Evolutionary conservation across 2,888 invertebrate genomes (phyloP), one percentile per base, ranked within the genome.

Genomic region (Dromius quadrimaculatus): DNA sequence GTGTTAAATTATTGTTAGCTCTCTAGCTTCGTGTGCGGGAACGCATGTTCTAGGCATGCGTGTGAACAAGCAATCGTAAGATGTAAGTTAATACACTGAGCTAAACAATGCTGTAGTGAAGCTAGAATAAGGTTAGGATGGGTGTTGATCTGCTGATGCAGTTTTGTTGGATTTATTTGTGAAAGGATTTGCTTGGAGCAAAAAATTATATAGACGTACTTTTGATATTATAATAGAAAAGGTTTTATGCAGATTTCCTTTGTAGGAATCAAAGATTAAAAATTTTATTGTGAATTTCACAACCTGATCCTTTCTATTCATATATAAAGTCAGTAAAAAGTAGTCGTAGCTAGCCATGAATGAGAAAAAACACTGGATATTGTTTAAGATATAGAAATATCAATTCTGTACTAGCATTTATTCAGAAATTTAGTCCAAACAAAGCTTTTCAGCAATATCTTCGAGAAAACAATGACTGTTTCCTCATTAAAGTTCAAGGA

Each of bases 81-180:
- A n/a, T n/a, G n/a, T n/a, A n/a, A 54, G 11, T 54, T 54, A 54
- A 23, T 23, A 23, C 47, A 23, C 41, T 41, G 41, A 13, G 41
- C 41, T 15, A 15, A 54, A 54, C 50, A 54, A 54, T 54, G 50
- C 50, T 15, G 23, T 54, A 23, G 50, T 54, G 50, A 54, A 23
- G 15, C 6, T 47, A 23, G 50, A 54, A 54, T 54, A 54, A 54
- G 50, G 50, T 28, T 54, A 41, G 50, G 50, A 50, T 50, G 50
- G 50, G 50, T 54, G 50, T 54, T 54, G 23, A 41, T 41, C 41
- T 23, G 50, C 15, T 54, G 13, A 23, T 41, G 41, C 28, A n/a
- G n/a, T n/a, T n/a, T 54, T 28, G 23, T 15, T 54, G 28, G 13
- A 28, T 54, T 54, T 28, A 28, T 54, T 54, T 54, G 50, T 54